Percentiles rank a stretch among this genome's conserved stretches.
phyloP scores from a whole-genome alignment of 2,888 invertebrate genomes.

The Nymphalis c-album region DNA sequence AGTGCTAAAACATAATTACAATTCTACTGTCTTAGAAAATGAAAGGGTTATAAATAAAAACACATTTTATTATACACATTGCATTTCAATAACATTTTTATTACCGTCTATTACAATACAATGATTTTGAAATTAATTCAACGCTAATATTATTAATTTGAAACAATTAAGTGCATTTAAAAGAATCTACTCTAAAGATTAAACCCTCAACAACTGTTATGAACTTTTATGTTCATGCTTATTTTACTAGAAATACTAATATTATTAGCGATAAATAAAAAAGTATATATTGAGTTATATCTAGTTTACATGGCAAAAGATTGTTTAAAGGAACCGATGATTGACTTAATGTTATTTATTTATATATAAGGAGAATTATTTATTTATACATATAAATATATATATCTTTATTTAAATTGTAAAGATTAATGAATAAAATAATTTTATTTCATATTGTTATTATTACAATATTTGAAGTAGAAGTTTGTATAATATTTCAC shows the following conservation, averaged over 20 bases:
- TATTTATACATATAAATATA: conserved; percentile 10
- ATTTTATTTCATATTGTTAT: conserved; percentile 2
- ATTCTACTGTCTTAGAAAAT: background rate
- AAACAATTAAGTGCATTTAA: conserved; percentile 32
- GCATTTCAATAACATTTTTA: conserved; percentile 50
- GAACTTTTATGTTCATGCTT: conserved; percentile 6
- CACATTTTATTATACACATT: conserved; percentile 39
- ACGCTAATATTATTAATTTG: conserved; percentile 39
- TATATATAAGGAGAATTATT: background rate
- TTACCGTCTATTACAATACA: conserved; percentile 48
- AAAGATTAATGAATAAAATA: conserved; percentile 17
- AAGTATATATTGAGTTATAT: background rate
- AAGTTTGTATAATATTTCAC: conserved; percentile 2
- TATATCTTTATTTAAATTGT: conserved; percentile 15
- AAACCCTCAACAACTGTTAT: conserved; percentile 15
- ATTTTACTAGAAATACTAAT: conserved; percentile 1
- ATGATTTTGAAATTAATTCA: conserved; percentile 47
- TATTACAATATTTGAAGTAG: background rate
- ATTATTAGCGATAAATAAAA: conserved; percentile 7
- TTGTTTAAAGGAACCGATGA: conserved; percentile 28
- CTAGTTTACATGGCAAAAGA: conserved; percentile 19
- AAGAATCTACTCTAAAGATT: conserved; percentile 28
- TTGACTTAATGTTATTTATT: conserved; percentile 19
- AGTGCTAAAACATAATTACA: no score
- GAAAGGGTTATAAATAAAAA: conserved; percentile 25